Evolutionary conservation across 2,797 vertebrate genomes (phyloP), one percentile per base, ranked within the genome.

Genomic region (Amphiprion clarkii): DNA sequence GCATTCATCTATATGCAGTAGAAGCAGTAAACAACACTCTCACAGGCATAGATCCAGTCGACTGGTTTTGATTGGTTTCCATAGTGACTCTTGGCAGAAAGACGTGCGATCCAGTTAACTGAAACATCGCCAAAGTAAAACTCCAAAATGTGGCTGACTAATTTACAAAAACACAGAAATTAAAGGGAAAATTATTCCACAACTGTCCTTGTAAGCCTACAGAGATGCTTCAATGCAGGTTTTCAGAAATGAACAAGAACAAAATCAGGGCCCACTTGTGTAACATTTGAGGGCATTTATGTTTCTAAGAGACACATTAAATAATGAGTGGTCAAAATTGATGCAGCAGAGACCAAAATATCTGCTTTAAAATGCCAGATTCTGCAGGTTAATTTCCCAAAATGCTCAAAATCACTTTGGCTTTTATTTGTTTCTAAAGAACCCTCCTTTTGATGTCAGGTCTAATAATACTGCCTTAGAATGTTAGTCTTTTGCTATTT

Each of bases 41-140:
- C 8, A 42, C 65, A 21, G 5, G 4, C 44, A 46, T 14, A 1
- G 21, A 31, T 60, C 46, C 52, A 58, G 57, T 8, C 19, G 44
- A 53, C 29, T 36, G 62, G 63, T 71, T 81, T 63, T 76, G 55
- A 51, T 69, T 55, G 52, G 51, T 78, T 76, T 64, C 67, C 59
- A 74, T 73, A 46, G 59, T 33, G 53, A 78, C 64, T 46, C 21
- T 46, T 68, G 44, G 61, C 71, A 64, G 61, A 39, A 23, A n/a
- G 70, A 68, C 49, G 17, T 42, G 51, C 67, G 42, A 71, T 64
- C n/a, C 49, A 42, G 23, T 4, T 25, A 65, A 70, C 25, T 25
- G 36, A 57, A 74, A 64, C 39, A 53, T 56, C 3, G 8, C 6
- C 21, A 44, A 53, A 25, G 27, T 53, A 23, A 29, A 74, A 44